Percentiles rank a stretch among this genome's conserved stretches.
Evolutionary conservation across 35 echinoderm and acorn worm species (phyloP).

Genomic region (Ophiothrix spiculata): DNA sequence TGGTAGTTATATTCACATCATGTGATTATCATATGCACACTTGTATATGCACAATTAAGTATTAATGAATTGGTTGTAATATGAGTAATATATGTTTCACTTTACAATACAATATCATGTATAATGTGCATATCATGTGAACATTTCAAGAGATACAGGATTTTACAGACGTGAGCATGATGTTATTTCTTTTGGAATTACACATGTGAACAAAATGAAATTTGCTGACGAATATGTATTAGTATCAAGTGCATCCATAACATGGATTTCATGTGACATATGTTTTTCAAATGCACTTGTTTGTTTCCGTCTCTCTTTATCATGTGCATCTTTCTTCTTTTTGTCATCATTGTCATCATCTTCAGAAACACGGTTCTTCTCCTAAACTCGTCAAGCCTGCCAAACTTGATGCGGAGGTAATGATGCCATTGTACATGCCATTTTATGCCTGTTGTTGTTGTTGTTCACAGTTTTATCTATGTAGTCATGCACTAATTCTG

Average conservation of each 20-base stretch:
- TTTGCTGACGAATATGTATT: too few relatives aligned
- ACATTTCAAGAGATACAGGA: background rate
- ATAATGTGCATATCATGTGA: background rate
- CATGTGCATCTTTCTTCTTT: background rate
- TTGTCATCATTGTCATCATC: background rate
- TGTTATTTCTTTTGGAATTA: background rate
- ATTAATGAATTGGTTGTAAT: too few relatives aligned
- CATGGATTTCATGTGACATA: background rate
- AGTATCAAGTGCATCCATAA: background rate
- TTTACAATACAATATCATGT: too few relatives aligned
- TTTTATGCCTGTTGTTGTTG: too few relatives aligned
- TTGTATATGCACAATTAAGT: too few relatives aligned
- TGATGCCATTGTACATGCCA: too few relatives aligned
- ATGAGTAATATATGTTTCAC: too few relatives aligned
- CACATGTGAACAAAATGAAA: background rate
- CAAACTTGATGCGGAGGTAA: slow-evolving; percentile 89
- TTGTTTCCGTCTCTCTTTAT: background rate
- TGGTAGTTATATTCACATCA: too few relatives aligned
- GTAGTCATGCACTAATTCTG: too few relatives aligned
- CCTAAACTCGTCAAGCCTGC: slow-evolving; percentile 74
- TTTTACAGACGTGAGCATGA: background rate
- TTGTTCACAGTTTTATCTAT: too few relatives aligned
- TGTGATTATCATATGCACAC: too few relatives aligned
- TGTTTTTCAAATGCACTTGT: background rate
- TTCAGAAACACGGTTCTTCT: slow-evolving; percentile 91